A percentile compares a stretch with the other conserved stretches of the same genome.
These are phyloP conservation scores for Diarsia mendica DNA, from an alignment of 2,888 invertebrate genomes.

Conservation along the genomic window DNA sequence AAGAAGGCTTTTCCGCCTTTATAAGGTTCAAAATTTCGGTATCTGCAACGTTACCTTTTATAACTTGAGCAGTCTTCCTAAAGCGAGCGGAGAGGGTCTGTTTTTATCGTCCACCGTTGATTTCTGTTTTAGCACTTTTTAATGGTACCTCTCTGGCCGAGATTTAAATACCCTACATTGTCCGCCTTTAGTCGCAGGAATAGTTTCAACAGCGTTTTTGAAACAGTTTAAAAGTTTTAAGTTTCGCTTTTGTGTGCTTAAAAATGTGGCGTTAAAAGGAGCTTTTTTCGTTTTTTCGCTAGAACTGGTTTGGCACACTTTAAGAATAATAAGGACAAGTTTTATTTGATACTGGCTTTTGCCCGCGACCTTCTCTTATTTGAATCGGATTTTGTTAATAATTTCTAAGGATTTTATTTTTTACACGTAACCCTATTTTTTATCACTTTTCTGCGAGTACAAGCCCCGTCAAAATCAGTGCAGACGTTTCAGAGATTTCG, in stretches of 20 bases:
- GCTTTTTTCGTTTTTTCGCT: constrained; percentile 12
- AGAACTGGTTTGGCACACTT: constrained; percentile 4
- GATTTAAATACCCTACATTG: constrained; percentile 67
- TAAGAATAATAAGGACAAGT: constrained; percentile 8
- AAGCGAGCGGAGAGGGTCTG: constrained; percentile 68
- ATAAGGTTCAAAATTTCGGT: background rate
- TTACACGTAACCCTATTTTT: too few species aligned
- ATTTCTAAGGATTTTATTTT: too few species aligned
- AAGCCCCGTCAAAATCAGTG: too few species aligned
- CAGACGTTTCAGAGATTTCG: too few species aligned
- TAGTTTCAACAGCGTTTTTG: constrained; percentile 58
- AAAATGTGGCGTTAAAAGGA: constrained; percentile 17
- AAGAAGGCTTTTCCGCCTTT: too few species aligned
- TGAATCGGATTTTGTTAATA: too few species aligned
- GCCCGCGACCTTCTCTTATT: too few species aligned
- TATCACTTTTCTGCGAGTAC: too few species aligned
- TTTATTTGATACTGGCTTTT: constrained; percentile 7
- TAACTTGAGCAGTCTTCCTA: constrained; percentile 28
- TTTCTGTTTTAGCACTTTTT: constrained; percentile 85
- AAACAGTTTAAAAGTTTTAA: constrained; percentile 45
- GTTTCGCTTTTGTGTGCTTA: constrained; percentile 37
- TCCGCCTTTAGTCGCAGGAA: constrained; percentile 51
- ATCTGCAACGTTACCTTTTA: constrained; percentile 5
- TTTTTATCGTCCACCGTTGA: constrained; percentile 79
- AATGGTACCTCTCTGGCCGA: constrained; percentile 74